These are phyloP conservation scores for Labeo catla DNA, from an alignment of 2,113 vertebrate genomes.

Conservation along the genomic window DNA sequence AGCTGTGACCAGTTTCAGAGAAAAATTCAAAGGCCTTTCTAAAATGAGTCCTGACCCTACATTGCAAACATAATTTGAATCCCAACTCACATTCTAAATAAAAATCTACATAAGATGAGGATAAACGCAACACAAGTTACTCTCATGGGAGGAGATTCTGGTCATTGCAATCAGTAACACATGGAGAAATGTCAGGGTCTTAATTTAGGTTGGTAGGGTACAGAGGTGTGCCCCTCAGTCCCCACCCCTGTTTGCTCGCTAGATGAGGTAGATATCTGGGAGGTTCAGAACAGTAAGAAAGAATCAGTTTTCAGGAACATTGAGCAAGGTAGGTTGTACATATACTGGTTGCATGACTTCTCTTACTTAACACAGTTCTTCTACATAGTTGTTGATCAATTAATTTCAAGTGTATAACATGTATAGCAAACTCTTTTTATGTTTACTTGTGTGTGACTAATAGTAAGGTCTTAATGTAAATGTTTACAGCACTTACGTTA, in stretches of 20 bases:
- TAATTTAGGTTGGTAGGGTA: conserved; percentile 60
- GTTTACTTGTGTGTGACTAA: background rate
- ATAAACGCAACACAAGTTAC: background rate
- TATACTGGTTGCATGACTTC: background rate
- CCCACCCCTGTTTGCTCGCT: background rate
- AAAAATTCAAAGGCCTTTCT: conserved; percentile 4
- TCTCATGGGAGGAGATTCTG: background rate
- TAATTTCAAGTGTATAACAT: background rate
- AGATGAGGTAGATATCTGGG: conserved; percentile 3
- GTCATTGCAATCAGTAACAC: background rate
- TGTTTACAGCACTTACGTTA: background rate
- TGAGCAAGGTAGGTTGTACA: conserved; percentile 22
- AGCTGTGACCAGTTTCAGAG: background rate
- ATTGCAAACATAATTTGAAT: background rate
- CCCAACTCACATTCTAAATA: background rate
- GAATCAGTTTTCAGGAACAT: conserved; percentile 1
- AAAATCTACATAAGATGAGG: background rate
- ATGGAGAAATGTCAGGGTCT: conserved; percentile 57
- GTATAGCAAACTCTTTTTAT: background rate
- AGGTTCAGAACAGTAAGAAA: conserved; percentile 2
- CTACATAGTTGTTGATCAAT: background rate
- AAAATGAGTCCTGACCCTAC: background rate
- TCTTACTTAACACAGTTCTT: background rate
- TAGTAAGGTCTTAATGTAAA: background rate
- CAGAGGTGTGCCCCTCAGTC: background rate